These are phyloP conservation scores for Orcinus orca DNA, from an alignment of 2,113 vertebrate species.

Conservation along the genomic window DNA sequence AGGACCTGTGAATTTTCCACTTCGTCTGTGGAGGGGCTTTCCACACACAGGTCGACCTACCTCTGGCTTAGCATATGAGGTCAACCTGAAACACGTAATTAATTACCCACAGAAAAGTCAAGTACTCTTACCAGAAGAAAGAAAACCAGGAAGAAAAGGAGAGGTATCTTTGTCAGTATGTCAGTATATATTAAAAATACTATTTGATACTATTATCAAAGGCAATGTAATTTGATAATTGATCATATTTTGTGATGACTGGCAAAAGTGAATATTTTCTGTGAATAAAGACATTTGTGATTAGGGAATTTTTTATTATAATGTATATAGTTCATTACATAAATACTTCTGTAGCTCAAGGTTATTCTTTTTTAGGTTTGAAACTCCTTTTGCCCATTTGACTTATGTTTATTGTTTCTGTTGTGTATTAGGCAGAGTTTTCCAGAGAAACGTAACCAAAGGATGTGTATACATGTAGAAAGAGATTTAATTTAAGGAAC, in stretches of 20 bases:
- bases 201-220: not conserved
- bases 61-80: not conserved
- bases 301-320: not conserved
- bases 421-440: not conserved
- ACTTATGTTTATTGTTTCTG: not conserved
- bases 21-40: not conserved
- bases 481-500: not conserved
- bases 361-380: not conserved
- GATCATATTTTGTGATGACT: not conserved
- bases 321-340: not conserved
- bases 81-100: not conserved
- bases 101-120: not conserved
- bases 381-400: not conserved
- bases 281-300: not conserved
- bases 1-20: not conserved
- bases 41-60: not conserved
- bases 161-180: not conserved
- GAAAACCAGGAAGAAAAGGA: not conserved
- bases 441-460: not conserved
- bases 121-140: not conserved
- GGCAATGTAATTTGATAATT: not conserved
- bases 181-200: not conserved
- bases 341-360: not conserved
- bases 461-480: not conserved
- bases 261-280: not conserved